Conservation (phyloP, 2,113 vertebrate species). For the Callipepla squamata region DNA sequence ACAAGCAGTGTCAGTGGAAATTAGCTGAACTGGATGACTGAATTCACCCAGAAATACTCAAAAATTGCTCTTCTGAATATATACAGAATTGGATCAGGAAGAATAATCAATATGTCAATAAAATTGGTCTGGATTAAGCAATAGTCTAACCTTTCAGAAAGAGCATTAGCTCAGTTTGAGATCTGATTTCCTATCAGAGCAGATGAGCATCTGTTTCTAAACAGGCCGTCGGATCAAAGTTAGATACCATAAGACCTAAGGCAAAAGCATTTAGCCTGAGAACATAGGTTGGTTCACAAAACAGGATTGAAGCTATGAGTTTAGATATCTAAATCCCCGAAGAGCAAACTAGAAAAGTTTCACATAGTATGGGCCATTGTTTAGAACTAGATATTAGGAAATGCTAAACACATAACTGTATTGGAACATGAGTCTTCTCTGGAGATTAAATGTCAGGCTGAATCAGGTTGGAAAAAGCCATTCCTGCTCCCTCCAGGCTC, state of each 20-base stretch:
- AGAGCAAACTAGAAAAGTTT: not conserved
- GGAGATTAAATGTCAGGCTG: constrained; percentile 58
- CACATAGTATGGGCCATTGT: not conserved
- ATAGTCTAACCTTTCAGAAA: not conserved
- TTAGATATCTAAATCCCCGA: not conserved
- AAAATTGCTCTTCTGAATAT: constrained; percentile 13
- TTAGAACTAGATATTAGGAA: constrained; percentile 3
- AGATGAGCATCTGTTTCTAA: not conserved
- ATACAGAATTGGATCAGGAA: not conserved
- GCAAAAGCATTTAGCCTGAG: rapidly evolving
- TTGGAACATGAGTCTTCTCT: constrained; percentile 21
- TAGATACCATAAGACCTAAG: rapidly evolving
- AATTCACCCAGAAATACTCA: constrained; percentile 17
- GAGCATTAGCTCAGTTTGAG: constrained; percentile 1
- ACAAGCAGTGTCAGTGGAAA: not conserved
- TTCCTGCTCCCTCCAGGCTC: constrained; percentile 2
- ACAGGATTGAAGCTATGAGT: not conserved
- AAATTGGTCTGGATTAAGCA: not conserved
- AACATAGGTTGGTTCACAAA: not conserved
- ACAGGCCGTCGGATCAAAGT: not conserved
- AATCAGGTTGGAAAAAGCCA: constrained; percentile 40
- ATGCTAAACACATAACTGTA: constrained; percentile 37
- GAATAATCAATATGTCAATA: not conserved
- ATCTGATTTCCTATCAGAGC: not conserved
- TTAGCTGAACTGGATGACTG: not conserved